Evolutionary conservation across 1,140 invertebrate genomes (phyloP).

Genomic region (Hesperophylax magnus): DNA sequence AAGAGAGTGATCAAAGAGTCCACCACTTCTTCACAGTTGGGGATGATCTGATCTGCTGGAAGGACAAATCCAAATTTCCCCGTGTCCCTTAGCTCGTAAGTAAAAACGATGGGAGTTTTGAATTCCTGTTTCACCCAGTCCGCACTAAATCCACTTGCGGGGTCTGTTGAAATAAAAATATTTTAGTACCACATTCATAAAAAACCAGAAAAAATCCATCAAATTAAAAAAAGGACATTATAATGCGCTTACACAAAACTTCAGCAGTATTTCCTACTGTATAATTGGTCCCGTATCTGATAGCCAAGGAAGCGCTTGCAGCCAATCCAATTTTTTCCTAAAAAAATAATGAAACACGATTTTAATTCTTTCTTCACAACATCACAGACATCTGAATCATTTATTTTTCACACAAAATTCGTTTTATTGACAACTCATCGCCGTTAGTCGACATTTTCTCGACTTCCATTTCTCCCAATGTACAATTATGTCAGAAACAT

Average conservation of each 20-base stretch:
- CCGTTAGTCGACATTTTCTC: no score
- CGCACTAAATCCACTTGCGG: slow-evolving; percentile 75
- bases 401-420: no score
- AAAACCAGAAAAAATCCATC: no score
- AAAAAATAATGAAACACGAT: background rate
- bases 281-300: slow-evolving; percentile 67
- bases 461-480: no score
- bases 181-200: no score
- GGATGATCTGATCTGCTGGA: slow-evolving; percentile 81
- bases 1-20: slow-evolving; percentile 76
- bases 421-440: no score
- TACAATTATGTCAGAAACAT: no score
- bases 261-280: slow-evolving; percentile 70
- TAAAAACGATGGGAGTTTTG: slow-evolving; percentile 77
- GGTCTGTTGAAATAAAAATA: slow-evolving; percentile 59
- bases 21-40: slow-evolving; percentile 80
- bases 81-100: slow-evolving; percentile 80
- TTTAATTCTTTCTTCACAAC: no score
- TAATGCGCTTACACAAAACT: slow-evolving; percentile 64
- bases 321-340: slow-evolving; percentile 25
- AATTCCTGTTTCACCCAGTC: slow-evolving; percentile 81
- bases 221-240: no score
- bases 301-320: slow-evolving; percentile 67
- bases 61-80: slow-evolving; percentile 83
- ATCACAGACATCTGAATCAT: no score